Conservation (phyloP, 2,888 invertebrate genomes). For the Atrina japonica region DNA sequence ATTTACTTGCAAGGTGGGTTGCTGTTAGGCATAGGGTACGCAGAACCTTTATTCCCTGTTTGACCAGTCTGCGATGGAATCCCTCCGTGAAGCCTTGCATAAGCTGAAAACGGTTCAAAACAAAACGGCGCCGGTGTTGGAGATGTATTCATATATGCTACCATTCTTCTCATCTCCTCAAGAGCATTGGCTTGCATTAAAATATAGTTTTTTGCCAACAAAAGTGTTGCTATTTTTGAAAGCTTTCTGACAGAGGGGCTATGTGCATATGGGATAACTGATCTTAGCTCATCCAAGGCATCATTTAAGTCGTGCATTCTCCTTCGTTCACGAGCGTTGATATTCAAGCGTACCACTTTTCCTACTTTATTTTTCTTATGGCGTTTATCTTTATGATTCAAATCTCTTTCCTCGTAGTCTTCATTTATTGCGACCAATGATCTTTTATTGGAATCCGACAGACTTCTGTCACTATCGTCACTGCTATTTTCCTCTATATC, state of each 20-base stretch:
- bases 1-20: neutral
- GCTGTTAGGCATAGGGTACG: constrained; percentile 1
- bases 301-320: constrained; percentile 82
- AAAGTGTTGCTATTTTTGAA: constrained; percentile 79
- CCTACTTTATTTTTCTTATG: constrained; percentile 34
- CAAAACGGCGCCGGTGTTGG: constrained; percentile 47
- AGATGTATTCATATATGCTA: constrained; percentile 77
- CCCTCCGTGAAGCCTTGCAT: constrained; percentile 52
- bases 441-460: constrained; percentile 6
- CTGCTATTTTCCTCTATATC: constrained; percentile 48
- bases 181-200: constrained; percentile 80
- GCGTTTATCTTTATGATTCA: constrained; percentile 24
- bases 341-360: constrained; percentile 72
- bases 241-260: constrained; percentile 80
- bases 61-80: constrained; percentile 30
- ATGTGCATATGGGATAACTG: constrained; percentile 80
- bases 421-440: constrained; percentile 43
- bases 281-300: constrained; percentile 79
- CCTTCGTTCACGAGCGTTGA: constrained; percentile 81
- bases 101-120: constrained; percentile 61
- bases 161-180: constrained; percentile 78
- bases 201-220: constrained; percentile 80
- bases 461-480: constrained; percentile 41
- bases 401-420: constrained; percentile 45
- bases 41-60: neutral